Percentiles rank a stretch among this genome's conserved stretches.
Conservation (phyloP, 2,888 invertebrate species). For the Trissolcus japonicus region DNA sequence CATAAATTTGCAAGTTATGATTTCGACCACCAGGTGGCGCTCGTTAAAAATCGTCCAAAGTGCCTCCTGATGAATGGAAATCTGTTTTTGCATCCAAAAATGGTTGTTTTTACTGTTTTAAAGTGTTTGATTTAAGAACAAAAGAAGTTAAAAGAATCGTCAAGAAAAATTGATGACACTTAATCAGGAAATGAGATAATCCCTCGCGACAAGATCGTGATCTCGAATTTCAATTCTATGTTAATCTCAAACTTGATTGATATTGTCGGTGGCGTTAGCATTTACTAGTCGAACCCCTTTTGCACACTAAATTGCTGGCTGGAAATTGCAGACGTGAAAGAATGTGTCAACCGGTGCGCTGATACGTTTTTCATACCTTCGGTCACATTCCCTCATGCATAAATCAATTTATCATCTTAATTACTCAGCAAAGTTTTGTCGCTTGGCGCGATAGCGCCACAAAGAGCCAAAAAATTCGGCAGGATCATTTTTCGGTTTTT, state of each 20-base stretch:
- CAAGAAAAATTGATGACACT: not conserved
- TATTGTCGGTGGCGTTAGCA: conserved; percentile 45
- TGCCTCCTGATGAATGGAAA: too few species aligned
- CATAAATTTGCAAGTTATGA: too few species aligned
- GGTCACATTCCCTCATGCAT: not conserved
- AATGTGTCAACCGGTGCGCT: conserved; percentile 24
- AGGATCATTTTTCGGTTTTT: not conserved
- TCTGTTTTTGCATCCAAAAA: too few species aligned
- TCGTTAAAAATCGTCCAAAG: too few species aligned
- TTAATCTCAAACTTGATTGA: conserved; percentile 51
- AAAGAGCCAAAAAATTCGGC: too few species aligned
- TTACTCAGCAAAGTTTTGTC: not conserved
- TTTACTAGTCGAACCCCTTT: conserved; percentile 32
- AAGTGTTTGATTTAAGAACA: too few species aligned
- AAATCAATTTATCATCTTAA: not conserved
- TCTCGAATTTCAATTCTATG: conserved; percentile 54
- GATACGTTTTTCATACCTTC: conserved; percentile 1
- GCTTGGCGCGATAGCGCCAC: too few species aligned
- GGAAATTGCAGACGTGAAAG: conserved; percentile 52
- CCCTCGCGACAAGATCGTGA: conserved; percentile 27
- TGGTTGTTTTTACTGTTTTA: too few species aligned
- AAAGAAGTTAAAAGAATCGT: too few species aligned
- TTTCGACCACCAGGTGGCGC: too few species aligned
- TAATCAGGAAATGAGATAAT: conserved; percentile 36
- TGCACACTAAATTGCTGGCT: conserved; percentile 32